These are phyloP conservation scores for Harpagoxenus sublaevis DNA, from an alignment of 2,888 invertebrate genomes.

Conservation along the genomic window DNA sequence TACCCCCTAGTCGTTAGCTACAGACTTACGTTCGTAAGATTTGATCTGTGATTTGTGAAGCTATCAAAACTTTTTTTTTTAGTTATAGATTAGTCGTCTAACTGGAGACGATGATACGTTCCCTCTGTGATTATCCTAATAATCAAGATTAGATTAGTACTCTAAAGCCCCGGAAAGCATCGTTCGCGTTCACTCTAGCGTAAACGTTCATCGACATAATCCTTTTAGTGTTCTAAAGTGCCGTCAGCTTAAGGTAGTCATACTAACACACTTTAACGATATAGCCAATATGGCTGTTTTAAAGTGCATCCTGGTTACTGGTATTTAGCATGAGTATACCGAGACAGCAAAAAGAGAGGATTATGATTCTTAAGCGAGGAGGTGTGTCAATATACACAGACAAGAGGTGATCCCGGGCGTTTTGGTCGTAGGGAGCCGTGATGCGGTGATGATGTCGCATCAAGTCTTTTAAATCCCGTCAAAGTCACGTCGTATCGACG, in stretches of 20 bases:
- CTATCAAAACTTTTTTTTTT: constrained; percentile 31
- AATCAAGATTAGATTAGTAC: constrained; percentile 42
- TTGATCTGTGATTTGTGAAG: neutral
- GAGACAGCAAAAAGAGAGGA: neutral
- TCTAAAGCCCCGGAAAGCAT: constrained; percentile 38
- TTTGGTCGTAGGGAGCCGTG: neutral
- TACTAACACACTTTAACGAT: neutral
- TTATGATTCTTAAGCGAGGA: neutral
- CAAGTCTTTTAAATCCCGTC: constrained; percentile 18
- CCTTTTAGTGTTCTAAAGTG: constrained; percentile 21
- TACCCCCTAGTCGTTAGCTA: constrained; percentile 2
- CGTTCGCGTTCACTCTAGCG: constrained; percentile 34
- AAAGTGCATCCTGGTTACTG: neutral
- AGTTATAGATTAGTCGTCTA: constrained; percentile 29
- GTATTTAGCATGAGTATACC: constrained; percentile 10
- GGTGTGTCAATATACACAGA: constrained; percentile 1
- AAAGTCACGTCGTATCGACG: constrained; percentile 23
- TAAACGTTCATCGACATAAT: constrained; percentile 7
- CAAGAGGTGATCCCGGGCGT: constrained; percentile 17
- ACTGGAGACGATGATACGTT: constrained; percentile 19
- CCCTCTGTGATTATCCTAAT: constrained; percentile 10
- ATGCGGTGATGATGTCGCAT: constrained; percentile 9
- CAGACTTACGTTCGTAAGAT: constrained; percentile 4
- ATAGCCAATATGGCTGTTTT: constrained; percentile 15
- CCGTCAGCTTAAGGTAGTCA: constrained; percentile 15